Percentiles rank a stretch among this genome's conserved stretches.
phyloP scores from a whole-genome alignment of 2,113 vertebrate species.

The Campylorhamphus procurvoides region DNA sequence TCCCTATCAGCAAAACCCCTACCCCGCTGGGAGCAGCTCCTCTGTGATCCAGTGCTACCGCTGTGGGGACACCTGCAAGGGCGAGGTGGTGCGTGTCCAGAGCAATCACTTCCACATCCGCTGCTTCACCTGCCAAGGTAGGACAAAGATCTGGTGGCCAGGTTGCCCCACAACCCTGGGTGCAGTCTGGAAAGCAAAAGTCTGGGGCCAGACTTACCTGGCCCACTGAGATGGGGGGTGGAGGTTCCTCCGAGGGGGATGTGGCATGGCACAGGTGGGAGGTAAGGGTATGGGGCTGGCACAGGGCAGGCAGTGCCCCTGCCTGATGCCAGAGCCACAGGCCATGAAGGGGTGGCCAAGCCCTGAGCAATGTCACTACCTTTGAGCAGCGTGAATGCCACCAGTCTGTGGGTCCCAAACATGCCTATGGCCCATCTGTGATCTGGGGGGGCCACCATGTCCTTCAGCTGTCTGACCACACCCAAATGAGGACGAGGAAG shows the following conservation, averaged over 20 bases:
- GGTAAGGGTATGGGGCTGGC: rapidly evolving
- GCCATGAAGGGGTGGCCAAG: background rate
- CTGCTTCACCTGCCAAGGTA: slow-evolving; percentile 99
- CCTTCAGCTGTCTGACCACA: slow-evolving; percentile 27
- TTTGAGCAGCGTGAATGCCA: background rate
- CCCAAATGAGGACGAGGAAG: background rate
- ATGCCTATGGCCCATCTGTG: background rate
- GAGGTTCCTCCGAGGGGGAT: background rate
- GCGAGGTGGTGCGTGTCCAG: slow-evolving; percentile 96
- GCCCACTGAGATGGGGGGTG: rapidly evolving
- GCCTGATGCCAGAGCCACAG: background rate
- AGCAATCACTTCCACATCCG: slow-evolving; percentile 97
- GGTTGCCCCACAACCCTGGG: background rate
- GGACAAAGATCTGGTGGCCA: background rate
- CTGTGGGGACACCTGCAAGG: slow-evolving; percentile 93
- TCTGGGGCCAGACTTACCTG: background rate
- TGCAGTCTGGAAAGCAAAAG: background rate
- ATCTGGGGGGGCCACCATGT: rapidly evolving
- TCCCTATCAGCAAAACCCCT: slow-evolving; percentile 86
- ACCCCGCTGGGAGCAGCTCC: slow-evolving; percentile 76
- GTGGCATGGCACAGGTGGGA: rapidly evolving
- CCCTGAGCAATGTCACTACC: background rate
- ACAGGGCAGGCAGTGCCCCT: background rate
- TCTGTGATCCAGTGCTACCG: slow-evolving; percentile 91
- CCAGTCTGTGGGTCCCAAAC: rapidly evolving